Conservation (phyloP, 2,888 invertebrate species). For the Andricus curvator region DNA sequence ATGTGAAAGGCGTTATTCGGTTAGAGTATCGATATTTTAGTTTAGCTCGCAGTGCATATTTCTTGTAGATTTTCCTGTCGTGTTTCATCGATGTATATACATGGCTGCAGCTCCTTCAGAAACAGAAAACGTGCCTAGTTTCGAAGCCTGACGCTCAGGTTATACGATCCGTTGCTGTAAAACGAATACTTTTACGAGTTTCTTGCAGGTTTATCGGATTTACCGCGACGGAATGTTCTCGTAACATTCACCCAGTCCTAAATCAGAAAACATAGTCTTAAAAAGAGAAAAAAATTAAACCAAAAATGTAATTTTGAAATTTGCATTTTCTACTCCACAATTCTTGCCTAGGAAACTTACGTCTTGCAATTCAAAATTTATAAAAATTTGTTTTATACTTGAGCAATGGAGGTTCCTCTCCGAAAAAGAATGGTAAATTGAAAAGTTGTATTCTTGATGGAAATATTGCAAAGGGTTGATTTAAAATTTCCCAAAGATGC, state of each 20-base stretch:
- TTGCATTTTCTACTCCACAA: neutral
- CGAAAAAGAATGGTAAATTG: too few relatives aligned
- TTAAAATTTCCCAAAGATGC: too few relatives aligned
- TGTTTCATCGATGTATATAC: slow-evolving; percentile 38
- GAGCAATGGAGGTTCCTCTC: too few relatives aligned
- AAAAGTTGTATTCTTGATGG: too few relatives aligned
- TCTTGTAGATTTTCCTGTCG: slow-evolving; percentile 12
- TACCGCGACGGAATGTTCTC: slow-evolving; percentile 49
- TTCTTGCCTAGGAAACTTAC: neutral
- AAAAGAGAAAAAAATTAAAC: neutral
- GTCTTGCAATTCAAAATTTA: too few relatives aligned
- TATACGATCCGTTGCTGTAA: slow-evolving; percentile 53
- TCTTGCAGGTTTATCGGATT: slow-evolving; percentile 57
- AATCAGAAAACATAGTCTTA: slow-evolving; percentile 51
- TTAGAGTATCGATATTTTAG: neutral
- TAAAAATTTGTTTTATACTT: too few relatives aligned
- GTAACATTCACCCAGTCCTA: slow-evolving; percentile 48
- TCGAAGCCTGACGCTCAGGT: slow-evolving; percentile 50
- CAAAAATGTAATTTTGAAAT: neutral
- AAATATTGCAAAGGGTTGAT: too few relatives aligned
- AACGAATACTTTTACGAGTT: slow-evolving; percentile 57
- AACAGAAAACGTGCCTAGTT: slow-evolving; percentile 52
- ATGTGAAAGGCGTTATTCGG: neutral
- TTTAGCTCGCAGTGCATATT: neutral
- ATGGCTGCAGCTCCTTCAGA: slow-evolving; percentile 45